Base-by-base conservation (phyloP, 1,140 invertebrate species). In the Heliconius hewitsoni region DNA sequence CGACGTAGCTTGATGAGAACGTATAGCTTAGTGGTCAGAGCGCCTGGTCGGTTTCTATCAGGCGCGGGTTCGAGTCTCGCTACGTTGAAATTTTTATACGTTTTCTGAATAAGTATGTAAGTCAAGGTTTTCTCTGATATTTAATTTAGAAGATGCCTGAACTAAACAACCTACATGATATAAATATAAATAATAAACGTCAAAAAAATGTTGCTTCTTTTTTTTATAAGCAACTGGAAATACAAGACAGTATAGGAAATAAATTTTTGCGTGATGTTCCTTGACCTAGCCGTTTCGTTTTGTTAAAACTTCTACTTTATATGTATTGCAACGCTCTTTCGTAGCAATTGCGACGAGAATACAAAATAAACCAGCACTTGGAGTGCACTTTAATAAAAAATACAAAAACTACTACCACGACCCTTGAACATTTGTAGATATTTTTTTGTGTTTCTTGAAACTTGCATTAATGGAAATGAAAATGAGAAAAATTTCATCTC, bases 241-340 rank as follows among this genome's bases (percentile, higher is more conserved):
- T 30, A n/a, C 3, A 60, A 60, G 55, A 13, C n/a, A 60, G 55
- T 60, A 4, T 23, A 1, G n/a, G 18, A 30, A 30, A 66, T 30
- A 66, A 13, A 18, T 3, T 30, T 27, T 0, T 27, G 3, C 16
- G 23, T 23, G 27, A 66, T n/a, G 60, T 66, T 30, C 60, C 27
- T 66, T 76, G 13, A 77, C 46, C 52, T 72, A 50, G 39, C 27
- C 42, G 46, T 55, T 27, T 57, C 76, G 71, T 77, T 72, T 77
- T 57, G 71, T 77, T 39, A 77, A 77, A 77, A 55, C 39, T 55
- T 72, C 71, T 30, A 77, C 76, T 72, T 73, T 72, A 39, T 72
- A 39, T 77, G 76, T 77, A 77, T 77, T 55, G 71, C 71, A 77
- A 70, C 71, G 70, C n/a, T 42, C 39, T 76, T 76, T 70, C 75